Conservation (phyloP, 1,140 invertebrate genomes). For the Caenorhabditis brenneri region DNA sequence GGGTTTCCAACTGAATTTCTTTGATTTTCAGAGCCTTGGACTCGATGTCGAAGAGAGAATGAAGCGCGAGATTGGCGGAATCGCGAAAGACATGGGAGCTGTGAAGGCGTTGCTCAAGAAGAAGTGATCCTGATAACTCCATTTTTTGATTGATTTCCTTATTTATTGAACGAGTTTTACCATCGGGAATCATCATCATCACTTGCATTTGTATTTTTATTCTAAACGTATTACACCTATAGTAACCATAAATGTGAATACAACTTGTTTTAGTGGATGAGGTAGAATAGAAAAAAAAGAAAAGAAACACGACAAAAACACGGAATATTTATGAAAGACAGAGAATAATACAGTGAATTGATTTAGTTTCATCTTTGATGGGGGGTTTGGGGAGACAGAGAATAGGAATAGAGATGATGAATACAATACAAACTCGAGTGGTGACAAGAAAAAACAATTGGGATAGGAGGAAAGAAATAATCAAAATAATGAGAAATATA, state of each 20-base stretch:
- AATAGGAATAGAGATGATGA: neutral
- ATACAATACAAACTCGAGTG: too few relatives aligned
- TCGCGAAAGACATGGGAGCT: neutral
- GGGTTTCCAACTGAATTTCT: too few relatives aligned
- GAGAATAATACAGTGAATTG: too few relatives aligned
- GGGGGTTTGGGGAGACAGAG: neutral
- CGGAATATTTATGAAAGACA: neutral
- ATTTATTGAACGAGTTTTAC: neutral
- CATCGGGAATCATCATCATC: neutral
- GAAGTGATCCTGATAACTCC: neutral
- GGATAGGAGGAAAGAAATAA: neutral
- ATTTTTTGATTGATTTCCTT: neutral
- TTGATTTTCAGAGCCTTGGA: conserved; percentile 9
- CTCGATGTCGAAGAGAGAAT: neutral
- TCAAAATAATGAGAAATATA: too few relatives aligned
- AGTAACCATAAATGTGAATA: neutral
- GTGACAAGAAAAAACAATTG: too few relatives aligned
- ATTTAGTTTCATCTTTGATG: too few relatives aligned
- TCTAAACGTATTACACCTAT: neutral
- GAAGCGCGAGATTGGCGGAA: neutral
- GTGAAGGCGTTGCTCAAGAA: neutral
- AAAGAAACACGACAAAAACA: neutral
- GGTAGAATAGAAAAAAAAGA: too few relatives aligned
- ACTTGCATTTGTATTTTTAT: neutral
- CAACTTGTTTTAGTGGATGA: too few relatives aligned